A percentile compares a stretch with the other conserved stretches of the same genome.
phyloP scores from a whole-genome alignment of 2,888 invertebrate species.

The Axea sp. region DNA sequence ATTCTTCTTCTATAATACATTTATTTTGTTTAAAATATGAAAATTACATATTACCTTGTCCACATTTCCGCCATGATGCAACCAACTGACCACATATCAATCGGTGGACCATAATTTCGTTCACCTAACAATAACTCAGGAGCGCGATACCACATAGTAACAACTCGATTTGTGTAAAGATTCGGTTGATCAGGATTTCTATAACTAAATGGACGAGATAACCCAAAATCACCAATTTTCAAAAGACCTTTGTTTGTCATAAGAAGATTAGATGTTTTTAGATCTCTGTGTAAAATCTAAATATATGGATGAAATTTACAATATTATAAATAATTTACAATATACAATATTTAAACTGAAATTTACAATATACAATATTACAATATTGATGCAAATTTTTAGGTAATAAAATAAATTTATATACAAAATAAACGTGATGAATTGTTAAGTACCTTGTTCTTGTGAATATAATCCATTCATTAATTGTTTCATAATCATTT shows the following conservation, averaged over 20 bases:
- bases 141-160: constrained; percentile 96
- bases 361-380: too few relatives aligned
- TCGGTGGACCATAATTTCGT: constrained; percentile 97
- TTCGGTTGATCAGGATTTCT: constrained; percentile 91
- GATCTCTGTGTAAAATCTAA: constrained; percentile 93
- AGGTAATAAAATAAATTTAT: too few relatives aligned
- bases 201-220: constrained; percentile 95
- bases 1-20: too few relatives aligned
- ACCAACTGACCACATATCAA: constrained; percentile 98
- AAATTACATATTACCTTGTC: too few relatives aligned
- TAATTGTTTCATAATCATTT: constrained; percentile 94
- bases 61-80: constrained; percentile 95
- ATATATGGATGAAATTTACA: too few relatives aligned
- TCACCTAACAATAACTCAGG: constrained; percentile 88
- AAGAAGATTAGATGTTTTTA: constrained; percentile 99
- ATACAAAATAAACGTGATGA: too few relatives aligned
- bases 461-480: constrained; percentile 94
- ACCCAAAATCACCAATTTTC: constrained; percentile 98
- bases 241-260: constrained; percentile 96
- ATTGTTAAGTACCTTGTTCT: constrained; percentile 89
- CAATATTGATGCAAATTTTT: too few relatives aligned
- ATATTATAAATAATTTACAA: too few relatives aligned
- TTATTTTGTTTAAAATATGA: too few relatives aligned
- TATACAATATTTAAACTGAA: too few relatives aligned
- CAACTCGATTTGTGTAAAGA: constrained; percentile 97